These are phyloP conservation scores for Chorisops tibialis DNA, from an alignment of 2,888 invertebrate genomes.

Conservation along the genomic window DNA sequence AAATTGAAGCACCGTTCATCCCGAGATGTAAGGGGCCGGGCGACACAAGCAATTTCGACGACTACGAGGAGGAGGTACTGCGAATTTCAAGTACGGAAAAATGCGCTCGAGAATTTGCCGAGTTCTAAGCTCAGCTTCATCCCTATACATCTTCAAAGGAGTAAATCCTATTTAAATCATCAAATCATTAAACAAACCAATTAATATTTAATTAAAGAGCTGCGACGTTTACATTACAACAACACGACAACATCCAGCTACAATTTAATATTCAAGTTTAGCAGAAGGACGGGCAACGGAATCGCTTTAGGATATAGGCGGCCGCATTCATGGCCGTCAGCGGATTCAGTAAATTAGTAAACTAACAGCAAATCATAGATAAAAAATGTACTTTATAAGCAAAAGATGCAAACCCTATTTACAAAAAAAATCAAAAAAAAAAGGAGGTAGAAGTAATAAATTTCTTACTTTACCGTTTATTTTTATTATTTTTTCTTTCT, in stretches of 20 bases:
- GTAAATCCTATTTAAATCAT: background rate
- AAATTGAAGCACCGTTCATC: conserved; percentile 98
- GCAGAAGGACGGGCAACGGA: conserved; percentile 8
- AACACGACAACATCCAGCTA: too few relatives aligned
- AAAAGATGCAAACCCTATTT: conserved; percentile 25
- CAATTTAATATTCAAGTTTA: background rate
- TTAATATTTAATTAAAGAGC: background rate
- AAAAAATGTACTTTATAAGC: conserved; percentile 23
- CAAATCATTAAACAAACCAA: background rate
- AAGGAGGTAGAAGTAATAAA: conserved; percentile 17
- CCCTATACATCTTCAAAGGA: conserved; percentile 16
- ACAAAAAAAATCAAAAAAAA: conserved; percentile 19
- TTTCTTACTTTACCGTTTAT: conserved; percentile 4
- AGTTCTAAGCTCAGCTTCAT: conserved; percentile 68
- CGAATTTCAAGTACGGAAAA: conserved; percentile 98
- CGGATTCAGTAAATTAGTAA: conserved; percentile 20
- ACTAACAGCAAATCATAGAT: conserved; percentile 27
- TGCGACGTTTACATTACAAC: too few relatives aligned
- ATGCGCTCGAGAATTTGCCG: conserved; percentile 99
- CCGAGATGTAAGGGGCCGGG: conserved; percentile 98
- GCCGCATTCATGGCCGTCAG: conserved; percentile 17
- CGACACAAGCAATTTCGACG: conserved; percentile 99
- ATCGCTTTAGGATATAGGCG: conserved; percentile 15
- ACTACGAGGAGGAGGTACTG: conserved; percentile 98
- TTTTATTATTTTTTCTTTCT: conserved; percentile 6